Evolutionary conservation across 2,797 vertebrate genomes (phyloP), one percentile per base, ranked within the genome.

Genomic region (Cirrhinus mrigala): DNA sequence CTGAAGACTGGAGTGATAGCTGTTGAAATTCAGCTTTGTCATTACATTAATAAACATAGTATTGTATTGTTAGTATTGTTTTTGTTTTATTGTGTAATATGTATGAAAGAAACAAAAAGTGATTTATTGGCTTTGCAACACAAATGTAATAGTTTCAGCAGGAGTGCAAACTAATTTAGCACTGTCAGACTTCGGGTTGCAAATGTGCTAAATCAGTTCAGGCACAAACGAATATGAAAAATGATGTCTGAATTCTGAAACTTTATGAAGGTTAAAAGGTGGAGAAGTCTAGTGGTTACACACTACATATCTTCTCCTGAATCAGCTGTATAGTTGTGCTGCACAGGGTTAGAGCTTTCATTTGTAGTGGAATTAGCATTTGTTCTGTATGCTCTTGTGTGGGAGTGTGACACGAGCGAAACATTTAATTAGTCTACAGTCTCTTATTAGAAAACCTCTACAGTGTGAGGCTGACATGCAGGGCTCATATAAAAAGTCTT

Each of bases 301-400:
- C 2, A 24, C 20, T 33, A 20, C 29, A 27, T 48, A 22, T 71
- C n/a, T 46, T 56, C 33, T 33, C 54, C 27, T 52, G 52, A 81
- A 22, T 4, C 22, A 44, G 12, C 50, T 8, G 20, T 66, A 56
- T 14, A 50, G n/a, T 22, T 68, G 60, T 37, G 27, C n/a, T 70
- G 11, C 12, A 48, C 37, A 82, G 69, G 37, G 52, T 71, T 82
- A 58, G 48, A 4, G 6, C n/a, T 60, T 44, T 48, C 40, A 73
- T 48, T 46, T 81, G 62, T 50, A 54, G 2, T 70, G 52, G 3
- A 29, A n/a, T 46, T 71, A 79, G 5, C 68, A 71, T 18, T 12
- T 87, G 86, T 73, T 77, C 60, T 66, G 29, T 18, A 18, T 18
- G 56, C 58, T 64, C 22, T 24, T 75, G 81, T 75, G 81, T 75